Evolutionary conservation across 2,797 vertebrate genomes (phyloP).

Genomic region (Onychomys leucogaster): DNA sequence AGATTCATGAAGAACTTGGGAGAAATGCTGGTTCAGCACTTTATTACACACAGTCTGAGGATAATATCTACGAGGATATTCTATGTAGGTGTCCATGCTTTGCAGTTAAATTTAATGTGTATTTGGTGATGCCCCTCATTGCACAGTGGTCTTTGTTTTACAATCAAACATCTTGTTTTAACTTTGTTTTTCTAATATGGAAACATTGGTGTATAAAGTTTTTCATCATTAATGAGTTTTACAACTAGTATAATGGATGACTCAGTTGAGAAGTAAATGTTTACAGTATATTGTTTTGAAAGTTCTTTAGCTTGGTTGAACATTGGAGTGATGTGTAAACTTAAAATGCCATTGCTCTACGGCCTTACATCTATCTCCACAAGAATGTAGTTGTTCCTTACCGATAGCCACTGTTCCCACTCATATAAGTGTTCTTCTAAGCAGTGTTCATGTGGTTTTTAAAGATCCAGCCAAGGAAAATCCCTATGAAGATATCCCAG

Average conservation of each 20-base stretch:
- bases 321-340: not conserved
- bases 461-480: slow-evolving; percentile 92
- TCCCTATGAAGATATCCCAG: slow-evolving; percentile 94
- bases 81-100: slow-evolving; percentile 90
- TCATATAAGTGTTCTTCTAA: slow-evolving; percentile 19
- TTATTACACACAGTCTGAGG: slow-evolving; percentile 94
- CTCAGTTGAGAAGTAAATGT: slow-evolving; percentile 48
- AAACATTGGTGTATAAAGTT: slow-evolving; percentile 21
- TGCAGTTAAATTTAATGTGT: slow-evolving; percentile 38
- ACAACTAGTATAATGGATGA: not conserved
- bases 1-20: slow-evolving; percentile 84
- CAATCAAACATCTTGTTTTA: not conserved
- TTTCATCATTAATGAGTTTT: slow-evolving; percentile 33
- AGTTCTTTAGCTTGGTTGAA: not conserved
- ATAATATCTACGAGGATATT: slow-evolving; percentile 99
- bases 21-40: slow-evolving; percentile 89
- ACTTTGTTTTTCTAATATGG: slow-evolving; percentile 55
- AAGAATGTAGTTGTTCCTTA: not conserved
- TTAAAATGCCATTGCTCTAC: slow-evolving; percentile 33
- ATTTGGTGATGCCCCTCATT: slow-evolving; percentile 30
- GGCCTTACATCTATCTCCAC: not conserved
- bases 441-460: slow-evolving; percentile 60
- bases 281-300: slow-evolving; percentile 23
- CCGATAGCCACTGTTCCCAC: not conserved
- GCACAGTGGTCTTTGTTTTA: slow-evolving; percentile 45